Evolutionary conservation across 2,113 vertebrate species (phyloP).

Genomic region (Barbus barbus): DNA sequence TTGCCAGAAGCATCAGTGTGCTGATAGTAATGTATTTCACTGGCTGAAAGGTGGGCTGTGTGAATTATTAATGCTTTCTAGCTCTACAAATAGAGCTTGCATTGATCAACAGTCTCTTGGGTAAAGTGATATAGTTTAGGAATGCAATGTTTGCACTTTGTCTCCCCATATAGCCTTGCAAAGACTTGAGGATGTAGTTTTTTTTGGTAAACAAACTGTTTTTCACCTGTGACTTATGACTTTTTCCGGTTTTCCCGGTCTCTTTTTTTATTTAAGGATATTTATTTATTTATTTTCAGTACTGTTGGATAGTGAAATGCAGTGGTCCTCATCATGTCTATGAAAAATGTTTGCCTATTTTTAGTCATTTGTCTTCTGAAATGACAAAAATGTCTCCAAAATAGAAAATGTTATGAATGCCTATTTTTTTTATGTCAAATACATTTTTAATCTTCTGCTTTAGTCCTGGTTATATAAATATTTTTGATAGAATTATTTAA

Average conservation of each 20-base stretch:
- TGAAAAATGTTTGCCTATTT: neutral
- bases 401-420: neutral
- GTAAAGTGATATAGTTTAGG: conserved; percentile 58
- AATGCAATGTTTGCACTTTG: conserved; percentile 60
- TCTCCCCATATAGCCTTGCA: conserved; percentile 46
- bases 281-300: conserved; percentile 3
- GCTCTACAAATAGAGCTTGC: conserved; percentile 59
- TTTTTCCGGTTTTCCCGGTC: neutral
- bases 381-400: neutral
- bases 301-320: neutral
- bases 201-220: conserved; percentile 12
- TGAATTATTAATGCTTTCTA: conserved; percentile 58
- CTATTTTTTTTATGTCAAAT: neutral
- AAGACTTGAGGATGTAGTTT: conserved; percentile 24
- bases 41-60: conserved; percentile 46
- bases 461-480: neutral
- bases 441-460: neutral
- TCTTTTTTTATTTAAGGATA: neutral
- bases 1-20: conserved; percentile 14
- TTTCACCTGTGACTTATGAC: neutral
- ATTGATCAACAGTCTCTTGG: conserved; percentile 58
- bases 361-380: neutral
- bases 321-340: neutral
- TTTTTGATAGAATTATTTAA: no score
- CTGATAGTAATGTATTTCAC: conserved; percentile 46